phyloP scores from a whole-genome alignment of 2,888 invertebrate species.

The Drosophila sordidula region DNA sequence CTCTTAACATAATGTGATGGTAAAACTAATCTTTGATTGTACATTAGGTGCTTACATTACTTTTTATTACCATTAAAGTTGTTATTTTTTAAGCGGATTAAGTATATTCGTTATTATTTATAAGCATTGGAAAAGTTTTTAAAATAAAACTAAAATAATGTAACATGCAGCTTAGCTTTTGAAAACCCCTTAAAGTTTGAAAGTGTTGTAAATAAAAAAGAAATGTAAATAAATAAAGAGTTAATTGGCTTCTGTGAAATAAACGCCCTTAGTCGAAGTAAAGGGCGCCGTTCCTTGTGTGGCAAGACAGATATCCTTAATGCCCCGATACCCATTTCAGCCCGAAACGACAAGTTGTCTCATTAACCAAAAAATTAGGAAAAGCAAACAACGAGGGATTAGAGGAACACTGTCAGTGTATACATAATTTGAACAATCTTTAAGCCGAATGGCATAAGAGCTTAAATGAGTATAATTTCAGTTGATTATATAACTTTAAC shows the following conservation, averaged over 20 bases:
- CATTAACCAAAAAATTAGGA: slow-evolving; percentile 8
- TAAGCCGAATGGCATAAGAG: not conserved
- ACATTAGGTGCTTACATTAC: not conserved
- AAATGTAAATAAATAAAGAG: not conserved
- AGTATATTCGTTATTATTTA: not conserved
- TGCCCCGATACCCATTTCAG: slow-evolving; percentile 12
- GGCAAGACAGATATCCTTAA: too few species aligned
- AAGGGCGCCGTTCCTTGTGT: too few species aligned
- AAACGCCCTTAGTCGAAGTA: too few species aligned
- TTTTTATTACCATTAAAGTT: slow-evolving; percentile 1
- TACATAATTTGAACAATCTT: not conserved
- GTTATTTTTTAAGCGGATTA: slow-evolving; percentile 1
- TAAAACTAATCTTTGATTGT: slow-evolving; percentile 8
- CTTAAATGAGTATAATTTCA: not conserved
- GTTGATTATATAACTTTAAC: not conserved
- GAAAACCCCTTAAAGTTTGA: too few species aligned
- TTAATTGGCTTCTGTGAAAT: too few species aligned
- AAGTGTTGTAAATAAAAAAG: not conserved
- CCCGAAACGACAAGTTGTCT: slow-evolving; percentile 6
- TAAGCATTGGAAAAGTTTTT: not conserved
- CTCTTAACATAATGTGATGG: not conserved
- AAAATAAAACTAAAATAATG: not conserved
- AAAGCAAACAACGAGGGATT: not conserved
- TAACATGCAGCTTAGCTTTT: not conserved
- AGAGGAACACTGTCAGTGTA: too few species aligned